These are phyloP conservation scores for Ceratosolen fusciceps DNA, from an alignment of 1,140 invertebrate species.

Conservation along the genomic window DNA sequence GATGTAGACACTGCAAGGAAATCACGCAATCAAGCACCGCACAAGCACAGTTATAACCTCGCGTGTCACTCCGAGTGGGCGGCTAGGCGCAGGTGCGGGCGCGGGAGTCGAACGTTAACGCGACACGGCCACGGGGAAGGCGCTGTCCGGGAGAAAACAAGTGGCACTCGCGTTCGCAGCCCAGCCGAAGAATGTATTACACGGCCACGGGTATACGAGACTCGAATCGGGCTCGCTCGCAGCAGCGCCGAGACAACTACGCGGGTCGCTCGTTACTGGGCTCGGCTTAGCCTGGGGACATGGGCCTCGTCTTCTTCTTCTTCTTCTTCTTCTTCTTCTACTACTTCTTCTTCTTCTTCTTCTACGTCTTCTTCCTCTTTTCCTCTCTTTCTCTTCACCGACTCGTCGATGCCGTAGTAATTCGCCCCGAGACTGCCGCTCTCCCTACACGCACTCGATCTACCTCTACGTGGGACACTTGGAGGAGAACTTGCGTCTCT, in stretches of 20 bases:
- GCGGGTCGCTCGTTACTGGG: conserved; percentile 16
- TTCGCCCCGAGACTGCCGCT: conserved; percentile 26
- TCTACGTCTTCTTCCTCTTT: too few relatives aligned
- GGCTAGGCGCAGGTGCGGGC: too few relatives aligned
- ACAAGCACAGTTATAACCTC: conserved; percentile 25
- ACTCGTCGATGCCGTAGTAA: conserved; percentile 42
- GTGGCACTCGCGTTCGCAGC: conserved; percentile 26
- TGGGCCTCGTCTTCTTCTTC: conserved; percentile 6
- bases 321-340: too few relatives aligned
- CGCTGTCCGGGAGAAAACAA: neutral
- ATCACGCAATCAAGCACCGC: neutral
- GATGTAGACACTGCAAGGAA: neutral
- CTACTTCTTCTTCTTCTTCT: too few relatives aligned
- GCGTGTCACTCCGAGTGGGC: neutral
- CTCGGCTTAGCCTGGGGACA: neutral
- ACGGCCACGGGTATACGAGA: too few relatives aligned
- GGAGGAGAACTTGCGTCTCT: too few relatives aligned
- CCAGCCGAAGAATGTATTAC: neutral
- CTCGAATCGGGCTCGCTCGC: neutral
- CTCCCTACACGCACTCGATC: neutral
- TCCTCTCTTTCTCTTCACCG: too few relatives aligned
- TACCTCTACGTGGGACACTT: too few relatives aligned
- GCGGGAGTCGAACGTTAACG: too few relatives aligned
- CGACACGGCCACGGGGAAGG: neutral
- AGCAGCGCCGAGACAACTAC: neutral